phyloP scores from a whole-genome alignment of 64 coral and sea anemone genomes.

The Montipora foliosa region DNA sequence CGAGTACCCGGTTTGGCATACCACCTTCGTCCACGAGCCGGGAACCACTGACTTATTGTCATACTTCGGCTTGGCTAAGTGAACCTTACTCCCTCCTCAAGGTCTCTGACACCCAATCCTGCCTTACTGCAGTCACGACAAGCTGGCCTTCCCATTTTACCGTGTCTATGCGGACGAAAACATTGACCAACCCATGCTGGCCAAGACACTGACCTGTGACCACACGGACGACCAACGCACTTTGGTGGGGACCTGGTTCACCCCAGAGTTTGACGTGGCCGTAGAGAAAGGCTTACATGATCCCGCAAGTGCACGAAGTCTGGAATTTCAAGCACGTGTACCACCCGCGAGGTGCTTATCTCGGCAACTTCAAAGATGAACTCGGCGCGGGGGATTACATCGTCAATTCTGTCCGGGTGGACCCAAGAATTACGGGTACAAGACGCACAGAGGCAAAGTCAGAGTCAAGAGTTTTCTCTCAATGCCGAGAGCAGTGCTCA shows the following conservation, averaged over 20 bases:
- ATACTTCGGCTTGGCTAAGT: no score
- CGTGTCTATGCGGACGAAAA: background rate
- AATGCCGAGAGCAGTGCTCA: background rate
- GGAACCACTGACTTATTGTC: no score
- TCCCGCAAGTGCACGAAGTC: slow-evolving; percentile 18
- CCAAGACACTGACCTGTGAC: background rate
- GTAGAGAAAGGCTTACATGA: slow-evolving; percentile 5
- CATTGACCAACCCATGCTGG: background rate
- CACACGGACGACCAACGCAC: background rate
- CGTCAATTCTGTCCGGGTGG: slow-evolving; percentile 8
- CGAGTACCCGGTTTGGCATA: no score
- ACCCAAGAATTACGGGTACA: slow-evolving; percentile 58
- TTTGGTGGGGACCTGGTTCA: slow-evolving; percentile 9
- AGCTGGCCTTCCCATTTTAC: slow-evolving; percentile 37
- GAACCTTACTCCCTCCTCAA: slow-evolving; percentile 7
- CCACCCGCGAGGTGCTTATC: slow-evolving; percentile 1
- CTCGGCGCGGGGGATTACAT: background rate
- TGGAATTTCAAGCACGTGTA: slow-evolving; percentile 25
- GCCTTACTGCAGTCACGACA: background rate
- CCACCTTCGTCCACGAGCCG: no score
- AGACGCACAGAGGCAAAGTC: background rate
- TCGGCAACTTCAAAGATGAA: slow-evolving; percentile 35
- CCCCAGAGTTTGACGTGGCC: slow-evolving; percentile 10
- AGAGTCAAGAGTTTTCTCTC: background rate
- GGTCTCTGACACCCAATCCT: slow-evolving; percentile 42